Percentiles rank a stretch among this genome's conserved stretches.
Evolutionary conservation across 2,113 vertebrate genomes (phyloP).

Genomic region (Daphoenositta chrysoptera): DNA sequence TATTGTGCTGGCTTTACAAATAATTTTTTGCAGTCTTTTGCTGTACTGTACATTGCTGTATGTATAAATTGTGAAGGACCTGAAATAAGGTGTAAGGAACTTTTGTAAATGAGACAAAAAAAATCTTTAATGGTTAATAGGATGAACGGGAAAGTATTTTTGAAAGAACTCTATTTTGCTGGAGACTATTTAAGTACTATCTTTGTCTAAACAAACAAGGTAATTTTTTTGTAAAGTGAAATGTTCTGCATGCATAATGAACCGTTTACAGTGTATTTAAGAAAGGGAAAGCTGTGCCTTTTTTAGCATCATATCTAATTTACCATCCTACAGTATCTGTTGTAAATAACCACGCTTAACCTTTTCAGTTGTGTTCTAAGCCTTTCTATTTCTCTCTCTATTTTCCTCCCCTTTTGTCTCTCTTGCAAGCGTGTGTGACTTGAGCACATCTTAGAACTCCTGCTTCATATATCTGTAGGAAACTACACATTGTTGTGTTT

Average conservation of each 20-base stretch:
- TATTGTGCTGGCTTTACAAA: slow-evolving; percentile 86
- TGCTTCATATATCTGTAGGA: slow-evolving; percentile 36
- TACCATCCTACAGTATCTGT: slow-evolving; percentile 93
- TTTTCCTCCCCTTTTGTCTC: slow-evolving; percentile 50
- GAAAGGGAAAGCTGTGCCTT: slow-evolving; percentile 99
- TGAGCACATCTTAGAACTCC: slow-evolving; percentile 36
- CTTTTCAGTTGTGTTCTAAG: slow-evolving; percentile 84
- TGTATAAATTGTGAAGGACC: slow-evolving; percentile 87
- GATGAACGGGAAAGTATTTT: slow-evolving; percentile 99
- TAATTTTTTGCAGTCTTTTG: slow-evolving; percentile 85
- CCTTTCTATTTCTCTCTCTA: slow-evolving; percentile 81
- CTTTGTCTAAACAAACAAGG: slow-evolving; percentile 96
- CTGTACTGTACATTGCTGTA: slow-evolving; percentile 85
- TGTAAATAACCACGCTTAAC: slow-evolving; percentile 94
- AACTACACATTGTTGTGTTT: background rate
- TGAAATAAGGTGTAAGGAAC: slow-evolving; percentile 82
- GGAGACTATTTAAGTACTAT: slow-evolving; percentile 99
- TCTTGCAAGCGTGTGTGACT: slow-evolving; percentile 54
- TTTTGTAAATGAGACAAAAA: slow-evolving; percentile 85
- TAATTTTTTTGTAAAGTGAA: slow-evolving; percentile 99
- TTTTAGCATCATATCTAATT: slow-evolving; percentile 96
- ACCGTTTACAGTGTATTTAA: slow-evolving; percentile 99
- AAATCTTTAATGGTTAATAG: slow-evolving; percentile 91
- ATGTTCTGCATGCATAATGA: slow-evolving; percentile 99
- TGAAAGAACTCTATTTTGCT: slow-evolving; percentile 99